phyloP scores from a whole-genome alignment of 2,888 invertebrate genomes.

The Synanthedon vespiformis region DNA sequence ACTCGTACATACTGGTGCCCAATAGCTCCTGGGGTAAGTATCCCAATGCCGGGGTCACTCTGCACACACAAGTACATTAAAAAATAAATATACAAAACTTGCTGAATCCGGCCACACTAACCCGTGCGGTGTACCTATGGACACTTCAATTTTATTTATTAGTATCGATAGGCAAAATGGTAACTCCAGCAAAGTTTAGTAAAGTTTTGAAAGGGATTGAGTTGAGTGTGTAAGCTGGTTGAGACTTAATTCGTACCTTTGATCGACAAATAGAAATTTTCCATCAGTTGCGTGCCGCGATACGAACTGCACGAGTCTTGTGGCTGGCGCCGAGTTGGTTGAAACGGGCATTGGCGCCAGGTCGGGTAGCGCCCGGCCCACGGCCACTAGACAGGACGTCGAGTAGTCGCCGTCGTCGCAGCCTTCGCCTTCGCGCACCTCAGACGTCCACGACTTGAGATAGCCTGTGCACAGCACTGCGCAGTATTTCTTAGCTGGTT shows the following conservation, averaged over 20 bases:
- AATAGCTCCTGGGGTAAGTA: constrained; percentile 93
- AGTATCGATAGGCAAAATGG: too few species aligned
- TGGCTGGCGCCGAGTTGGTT: constrained; percentile 42
- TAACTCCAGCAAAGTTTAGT: too few species aligned
- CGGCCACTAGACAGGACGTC: constrained; percentile 89
- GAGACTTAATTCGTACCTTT: constrained; percentile 71
- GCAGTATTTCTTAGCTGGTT: constrained; percentile 83
- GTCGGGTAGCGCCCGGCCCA: constrained; percentile 80
- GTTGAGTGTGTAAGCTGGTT: too few species aligned
- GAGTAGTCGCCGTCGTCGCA: constrained; percentile 72
- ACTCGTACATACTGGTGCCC: constrained; percentile 94
- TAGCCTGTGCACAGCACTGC: constrained; percentile 95
- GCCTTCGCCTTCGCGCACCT: constrained; percentile 75
- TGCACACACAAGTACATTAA: constrained; percentile 27
- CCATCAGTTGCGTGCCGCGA: constrained; percentile 91
- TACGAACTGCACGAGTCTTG: constrained; percentile 79
- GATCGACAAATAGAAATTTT: constrained; percentile 93
- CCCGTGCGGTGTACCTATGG: too few species aligned
- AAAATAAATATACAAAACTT: neutral
- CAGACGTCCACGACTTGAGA: constrained; percentile 88
- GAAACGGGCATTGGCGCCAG: constrained; percentile 43
- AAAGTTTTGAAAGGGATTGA: too few species aligned
- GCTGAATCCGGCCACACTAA: neutral
- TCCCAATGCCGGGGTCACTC: constrained; percentile 89
- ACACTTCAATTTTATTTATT: too few species aligned